Evolutionary conservation across 2,888 invertebrate species (phyloP).

Genomic region (Acronicta leporina): DNA sequence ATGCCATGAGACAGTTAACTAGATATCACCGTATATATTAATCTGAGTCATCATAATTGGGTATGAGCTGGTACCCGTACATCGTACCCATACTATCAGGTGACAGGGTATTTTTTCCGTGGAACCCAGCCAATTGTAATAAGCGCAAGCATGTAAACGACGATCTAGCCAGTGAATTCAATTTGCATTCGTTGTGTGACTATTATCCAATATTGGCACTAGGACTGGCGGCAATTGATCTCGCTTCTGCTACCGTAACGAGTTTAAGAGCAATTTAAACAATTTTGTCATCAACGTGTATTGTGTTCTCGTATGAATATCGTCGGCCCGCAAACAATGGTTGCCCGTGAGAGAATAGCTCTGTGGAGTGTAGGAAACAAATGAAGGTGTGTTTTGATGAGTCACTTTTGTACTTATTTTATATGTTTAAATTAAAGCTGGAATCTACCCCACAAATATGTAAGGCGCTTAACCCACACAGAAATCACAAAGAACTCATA

Average conservation of each 20-base stretch:
- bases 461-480: background rate
- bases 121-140: constrained; percentile 24
- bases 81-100: constrained; percentile 31
- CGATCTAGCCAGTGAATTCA: constrained; percentile 71
- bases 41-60: constrained; percentile 6
- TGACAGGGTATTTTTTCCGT: constrained; percentile 37
- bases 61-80: background rate
- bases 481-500: background rate
- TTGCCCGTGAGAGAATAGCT: constrained; percentile 65
- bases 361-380: constrained; percentile 35
- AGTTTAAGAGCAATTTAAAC: constrained; percentile 83
- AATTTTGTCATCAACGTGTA: constrained; percentile 81
- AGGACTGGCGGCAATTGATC: constrained; percentile 75
- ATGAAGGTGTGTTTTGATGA: constrained; percentile 26
- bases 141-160: constrained; percentile 59
- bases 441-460: too few species aligned
- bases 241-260: constrained; percentile 72
- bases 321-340: constrained; percentile 66
- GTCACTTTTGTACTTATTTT: constrained; percentile 14
- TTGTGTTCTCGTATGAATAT: constrained; percentile 69
- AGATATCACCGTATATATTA: background rate
- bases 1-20: background rate
- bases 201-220: constrained; percentile 86
- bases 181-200: constrained; percentile 83
- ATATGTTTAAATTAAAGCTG: background rate